These are phyloP conservation scores for Carlito syrichta DNA, from an alignment of 2,113 vertebrate genomes.

Conservation along the genomic window DNA sequence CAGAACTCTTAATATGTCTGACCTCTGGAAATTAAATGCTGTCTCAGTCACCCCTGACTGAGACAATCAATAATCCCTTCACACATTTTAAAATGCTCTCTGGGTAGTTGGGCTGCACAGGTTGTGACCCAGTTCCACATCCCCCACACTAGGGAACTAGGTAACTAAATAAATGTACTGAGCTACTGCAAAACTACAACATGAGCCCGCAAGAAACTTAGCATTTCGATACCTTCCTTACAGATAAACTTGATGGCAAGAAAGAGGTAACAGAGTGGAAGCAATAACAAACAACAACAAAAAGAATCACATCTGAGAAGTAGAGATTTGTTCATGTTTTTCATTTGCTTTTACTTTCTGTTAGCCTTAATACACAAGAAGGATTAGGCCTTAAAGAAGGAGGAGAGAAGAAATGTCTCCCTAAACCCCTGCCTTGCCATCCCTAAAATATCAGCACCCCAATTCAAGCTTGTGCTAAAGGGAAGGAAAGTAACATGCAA, in stretches of 20 bases:
- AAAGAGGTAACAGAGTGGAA: neutral
- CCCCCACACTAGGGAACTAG: neutral
- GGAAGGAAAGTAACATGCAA: neutral
- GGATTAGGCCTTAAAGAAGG: neutral
- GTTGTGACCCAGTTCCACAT: neutral
- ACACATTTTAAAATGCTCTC: constrained; percentile 15
- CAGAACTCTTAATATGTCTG: neutral
- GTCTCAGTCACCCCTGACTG: neutral
- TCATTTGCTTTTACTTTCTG: neutral
- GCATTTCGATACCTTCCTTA: neutral
- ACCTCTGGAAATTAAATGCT: neutral
- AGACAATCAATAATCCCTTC: neutral
- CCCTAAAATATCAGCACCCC: neutral
- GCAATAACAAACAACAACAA: neutral
- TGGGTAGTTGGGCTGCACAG: neutral
- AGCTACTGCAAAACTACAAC: neutral
- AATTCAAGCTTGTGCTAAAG: neutral
- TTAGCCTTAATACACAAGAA: neutral
- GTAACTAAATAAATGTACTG: neutral
- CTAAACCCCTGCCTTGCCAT: neutral
- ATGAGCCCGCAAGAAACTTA: neutral
- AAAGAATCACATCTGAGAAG: neutral
- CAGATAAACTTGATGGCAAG: neutral
- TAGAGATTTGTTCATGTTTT: neutral
- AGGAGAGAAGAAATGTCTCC: neutral